phyloP scores from a whole-genome alignment of 2,888 invertebrate species.

The Netelia melanura region DNA sequence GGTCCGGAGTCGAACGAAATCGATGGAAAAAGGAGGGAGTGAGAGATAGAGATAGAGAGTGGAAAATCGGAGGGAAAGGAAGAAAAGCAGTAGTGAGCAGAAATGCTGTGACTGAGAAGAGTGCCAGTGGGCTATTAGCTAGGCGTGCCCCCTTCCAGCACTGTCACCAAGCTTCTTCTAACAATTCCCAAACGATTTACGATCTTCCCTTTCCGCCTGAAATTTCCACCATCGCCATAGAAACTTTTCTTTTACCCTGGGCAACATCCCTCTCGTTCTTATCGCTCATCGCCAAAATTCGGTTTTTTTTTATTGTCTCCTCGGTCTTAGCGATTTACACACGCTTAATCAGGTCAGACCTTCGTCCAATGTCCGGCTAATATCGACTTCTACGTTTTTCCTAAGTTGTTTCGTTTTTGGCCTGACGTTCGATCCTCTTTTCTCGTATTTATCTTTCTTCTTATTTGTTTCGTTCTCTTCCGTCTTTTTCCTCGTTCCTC shows the following conservation, averaged over 20 bases:
- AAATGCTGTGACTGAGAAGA: conserved; percentile 46
- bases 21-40: conserved; percentile 45
- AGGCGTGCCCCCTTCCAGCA: conserved; percentile 42
- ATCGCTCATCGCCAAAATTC: conserved; percentile 71
- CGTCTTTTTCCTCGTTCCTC: not conserved
- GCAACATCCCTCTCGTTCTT: conserved; percentile 66
- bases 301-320: too few relatives aligned
- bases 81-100: conserved; percentile 34
- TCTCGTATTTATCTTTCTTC: not conserved
- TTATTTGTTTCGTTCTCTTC: not conserved
- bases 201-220: conserved; percentile 39
- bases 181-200: conserved; percentile 60
- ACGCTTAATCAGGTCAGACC: conserved; percentile 72
- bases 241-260: conserved; percentile 18
- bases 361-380: conserved; percentile 70
- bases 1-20: conserved; percentile 44
- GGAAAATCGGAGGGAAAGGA: conserved; percentile 16
- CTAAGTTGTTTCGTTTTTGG: conserved; percentile 24
- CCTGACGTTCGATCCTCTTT: conserved; percentile 15
- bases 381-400: not conserved
- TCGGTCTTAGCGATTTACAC: conserved; percentile 7
- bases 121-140: conserved; percentile 55
- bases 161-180: conserved; percentile 15
- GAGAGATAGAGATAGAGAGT: conserved; percentile 30
- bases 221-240: conserved; percentile 35